Evolutionary conservation across 1,140 invertebrate genomes (phyloP).

Genomic region (Zaprionus lachaisei): DNA sequence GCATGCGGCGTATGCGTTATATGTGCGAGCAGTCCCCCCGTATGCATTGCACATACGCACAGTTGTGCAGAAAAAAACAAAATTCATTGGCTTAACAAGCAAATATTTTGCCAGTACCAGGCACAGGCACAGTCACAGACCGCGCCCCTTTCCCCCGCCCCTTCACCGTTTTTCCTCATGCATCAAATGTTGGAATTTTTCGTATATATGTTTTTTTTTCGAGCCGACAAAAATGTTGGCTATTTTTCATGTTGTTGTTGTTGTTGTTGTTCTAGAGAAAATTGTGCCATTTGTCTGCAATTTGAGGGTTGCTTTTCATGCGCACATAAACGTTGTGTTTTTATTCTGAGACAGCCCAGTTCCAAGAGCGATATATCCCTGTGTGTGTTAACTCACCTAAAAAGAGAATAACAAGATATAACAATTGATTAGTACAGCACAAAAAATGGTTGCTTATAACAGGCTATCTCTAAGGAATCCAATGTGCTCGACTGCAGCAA

Average conservation of each 20-base stretch:
- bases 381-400: slow-evolving; percentile 28
- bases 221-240: slow-evolving; percentile 42
- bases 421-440: slow-evolving; percentile 25
- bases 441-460: background rate
- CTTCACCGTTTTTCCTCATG: slow-evolving; percentile 12
- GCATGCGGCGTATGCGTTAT: slow-evolving; percentile 73
- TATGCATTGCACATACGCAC: slow-evolving; percentile 70
- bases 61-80: slow-evolving; percentile 33
- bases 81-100: slow-evolving; percentile 44
- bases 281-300: slow-evolving; percentile 45
- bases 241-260: slow-evolving; percentile 40
- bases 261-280: slow-evolving; percentile 17
- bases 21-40: slow-evolving; percentile 9
- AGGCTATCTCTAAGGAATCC: background rate
- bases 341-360: background rate
- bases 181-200: slow-evolving; percentile 61
- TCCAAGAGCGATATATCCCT: slow-evolving; percentile 1
- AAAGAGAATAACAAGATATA: slow-evolving; percentile 25
- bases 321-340: background rate
- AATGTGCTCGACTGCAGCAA: too few species aligned
- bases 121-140: slow-evolving; percentile 7
- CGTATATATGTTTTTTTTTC: slow-evolving; percentile 33
- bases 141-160: background rate
- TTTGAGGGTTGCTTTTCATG: slow-evolving; percentile 15
- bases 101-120: slow-evolving; percentile 52